phyloP scores from a whole-genome alignment of 2,888 invertebrate species.

The Actias luna region DNA sequence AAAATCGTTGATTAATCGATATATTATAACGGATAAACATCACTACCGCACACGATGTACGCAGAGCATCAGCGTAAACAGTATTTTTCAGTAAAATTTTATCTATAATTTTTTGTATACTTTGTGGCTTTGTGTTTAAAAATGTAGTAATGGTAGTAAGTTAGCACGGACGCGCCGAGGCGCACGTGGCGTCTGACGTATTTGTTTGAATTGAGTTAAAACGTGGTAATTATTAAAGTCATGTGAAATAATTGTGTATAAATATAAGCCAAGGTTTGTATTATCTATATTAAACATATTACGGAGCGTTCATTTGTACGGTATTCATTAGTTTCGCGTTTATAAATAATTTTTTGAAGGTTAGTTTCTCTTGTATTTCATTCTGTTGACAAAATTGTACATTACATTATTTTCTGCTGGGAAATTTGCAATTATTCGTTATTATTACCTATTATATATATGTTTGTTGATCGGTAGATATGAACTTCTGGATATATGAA shows the following conservation, averaged over 20 bases:
- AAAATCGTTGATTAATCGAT: not conserved
- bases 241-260: not conserved
- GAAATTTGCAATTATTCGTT: too few species aligned
- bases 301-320: not conserved
- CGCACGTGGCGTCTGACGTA: not conserved
- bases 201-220: not conserved
- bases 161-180: not conserved
- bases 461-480: too few species aligned
- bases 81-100: not conserved
- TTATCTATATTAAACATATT: not conserved
- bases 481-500: too few species aligned
- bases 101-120: not conserved
- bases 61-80: not conserved
- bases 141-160: not conserved
- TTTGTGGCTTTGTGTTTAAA: not conserved
- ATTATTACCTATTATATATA: too few species aligned
- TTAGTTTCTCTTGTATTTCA: not conserved
- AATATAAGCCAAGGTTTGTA: not conserved
- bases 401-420: too few species aligned
- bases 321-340: not conserved
- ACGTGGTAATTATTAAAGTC: constrained; percentile 1
- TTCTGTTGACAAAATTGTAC: too few species aligned
- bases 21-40: not conserved
- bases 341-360: not conserved
- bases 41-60: not conserved